Evolutionary conservation across 2,888 invertebrate genomes (phyloP).

Genomic region (Agrochola circellaris): DNA sequence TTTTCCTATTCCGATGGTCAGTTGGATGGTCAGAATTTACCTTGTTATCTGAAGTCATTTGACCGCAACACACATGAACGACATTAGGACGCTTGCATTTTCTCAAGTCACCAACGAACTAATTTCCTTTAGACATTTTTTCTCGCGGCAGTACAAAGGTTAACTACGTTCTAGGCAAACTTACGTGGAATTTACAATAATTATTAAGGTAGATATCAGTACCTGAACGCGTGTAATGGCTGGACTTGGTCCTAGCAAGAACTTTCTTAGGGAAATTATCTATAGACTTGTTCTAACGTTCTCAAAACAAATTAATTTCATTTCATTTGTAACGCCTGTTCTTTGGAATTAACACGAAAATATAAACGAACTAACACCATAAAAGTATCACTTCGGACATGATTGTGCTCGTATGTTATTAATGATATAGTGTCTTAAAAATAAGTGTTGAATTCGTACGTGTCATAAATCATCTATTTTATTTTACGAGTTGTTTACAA

Average conservation of each 20-base stretch:
- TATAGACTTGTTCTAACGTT: not conserved
- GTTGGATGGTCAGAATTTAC: too few species aligned
- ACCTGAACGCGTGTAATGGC: conserved; percentile 18
- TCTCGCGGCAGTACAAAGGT: conserved; percentile 22
- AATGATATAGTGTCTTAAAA: not conserved
- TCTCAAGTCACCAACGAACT: conserved; percentile 28
- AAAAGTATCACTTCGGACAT: not conserved
- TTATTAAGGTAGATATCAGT: too few species aligned
- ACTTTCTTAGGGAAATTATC: not conserved
- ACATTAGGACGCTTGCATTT: conserved; percentile 27
- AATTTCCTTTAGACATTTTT: conserved; percentile 47
- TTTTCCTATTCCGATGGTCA: not conserved
- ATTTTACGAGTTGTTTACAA: conserved; percentile 21
- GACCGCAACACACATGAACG: not conserved
- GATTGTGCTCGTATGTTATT: not conserved
- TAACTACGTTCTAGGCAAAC: conserved; percentile 24
- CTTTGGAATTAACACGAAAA: too few species aligned
- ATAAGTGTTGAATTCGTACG: not conserved
- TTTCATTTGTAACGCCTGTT: too few species aligned
- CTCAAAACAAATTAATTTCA: conserved; percentile 5
- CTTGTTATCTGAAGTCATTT: not conserved
- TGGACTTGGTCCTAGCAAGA: too few species aligned
- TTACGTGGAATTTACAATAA: not conserved
- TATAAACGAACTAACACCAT: not conserved
- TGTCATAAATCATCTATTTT: not conserved